phyloP scores from a whole-genome alignment of 2,113 vertebrate genomes.

The Syngnathus floridae region DNA sequence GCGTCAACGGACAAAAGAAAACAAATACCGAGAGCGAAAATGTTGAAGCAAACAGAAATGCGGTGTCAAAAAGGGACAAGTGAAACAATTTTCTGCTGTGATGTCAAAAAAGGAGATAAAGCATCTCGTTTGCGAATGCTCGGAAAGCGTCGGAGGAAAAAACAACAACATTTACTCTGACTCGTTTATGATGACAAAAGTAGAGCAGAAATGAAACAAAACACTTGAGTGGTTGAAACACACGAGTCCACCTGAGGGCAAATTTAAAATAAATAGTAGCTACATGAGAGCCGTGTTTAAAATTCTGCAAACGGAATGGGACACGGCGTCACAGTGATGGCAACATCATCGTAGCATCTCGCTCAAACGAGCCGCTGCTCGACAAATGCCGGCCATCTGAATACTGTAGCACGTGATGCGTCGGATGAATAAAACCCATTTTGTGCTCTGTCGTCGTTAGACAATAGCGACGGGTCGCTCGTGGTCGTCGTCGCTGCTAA shows the following conservation, averaged over 20 bases:
- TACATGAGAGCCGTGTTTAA: too few species aligned
- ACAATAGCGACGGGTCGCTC: not conserved
- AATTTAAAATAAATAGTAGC: too few species aligned
- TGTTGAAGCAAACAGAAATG: not conserved
- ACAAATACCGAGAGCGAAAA: not conserved
- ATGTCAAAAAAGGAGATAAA: not conserved
- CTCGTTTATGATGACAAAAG: not conserved
- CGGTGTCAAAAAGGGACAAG: slow-evolving; percentile 1
- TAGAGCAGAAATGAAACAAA: not conserved
- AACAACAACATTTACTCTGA: not conserved
- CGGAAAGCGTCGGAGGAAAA: slow-evolving; percentile 3
- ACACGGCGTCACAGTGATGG: too few species aligned
- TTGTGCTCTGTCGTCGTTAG: not conserved
- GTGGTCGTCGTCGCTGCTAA: not conserved
- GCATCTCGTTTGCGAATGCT: not conserved
- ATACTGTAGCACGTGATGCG: not conserved
- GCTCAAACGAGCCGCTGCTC: too few species aligned
- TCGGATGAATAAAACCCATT: not conserved
- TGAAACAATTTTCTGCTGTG: not conserved
- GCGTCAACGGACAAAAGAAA: not conserved
- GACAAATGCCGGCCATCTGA: not conserved
- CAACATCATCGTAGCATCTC: too few species aligned
- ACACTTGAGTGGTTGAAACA: not conserved
- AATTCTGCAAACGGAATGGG: too few species aligned
- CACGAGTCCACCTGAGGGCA: too few species aligned